phyloP scores from a whole-genome alignment of 2,888 invertebrate species.

The Pheosia gnoma region DNA sequence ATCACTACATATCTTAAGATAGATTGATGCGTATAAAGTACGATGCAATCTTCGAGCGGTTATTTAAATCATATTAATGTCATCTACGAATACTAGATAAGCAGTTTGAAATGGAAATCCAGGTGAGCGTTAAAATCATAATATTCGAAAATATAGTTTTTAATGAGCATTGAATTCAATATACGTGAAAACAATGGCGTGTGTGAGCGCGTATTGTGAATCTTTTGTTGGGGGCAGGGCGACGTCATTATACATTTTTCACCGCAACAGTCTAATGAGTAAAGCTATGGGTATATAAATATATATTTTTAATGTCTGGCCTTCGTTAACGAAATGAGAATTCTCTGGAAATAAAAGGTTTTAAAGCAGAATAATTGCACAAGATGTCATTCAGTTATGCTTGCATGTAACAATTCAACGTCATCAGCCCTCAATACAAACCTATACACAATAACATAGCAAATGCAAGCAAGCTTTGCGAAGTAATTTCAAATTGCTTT shows the following conservation, averaged over 20 bases:
- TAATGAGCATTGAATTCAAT: constrained; percentile 79
- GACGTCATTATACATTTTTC: constrained; percentile 70
- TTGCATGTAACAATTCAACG: too few species aligned
- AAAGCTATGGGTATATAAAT: constrained; percentile 39
- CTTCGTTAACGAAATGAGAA: constrained; percentile 3
- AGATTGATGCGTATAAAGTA: background rate
- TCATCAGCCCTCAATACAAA: too few species aligned
- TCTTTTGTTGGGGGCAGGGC: constrained; percentile 63
- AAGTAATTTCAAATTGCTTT: too few species aligned
- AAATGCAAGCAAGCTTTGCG: too few species aligned
- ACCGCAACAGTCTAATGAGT: constrained; percentile 73
- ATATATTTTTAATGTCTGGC: constrained; percentile 25
- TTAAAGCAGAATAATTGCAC: too few species aligned
- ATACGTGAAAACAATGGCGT: constrained; percentile 73
- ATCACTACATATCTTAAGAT: too few species aligned
- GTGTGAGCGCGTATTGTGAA: constrained; percentile 69
- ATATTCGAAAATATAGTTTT: constrained; percentile 54
- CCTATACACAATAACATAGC: too few species aligned
- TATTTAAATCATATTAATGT: constrained; percentile 21
- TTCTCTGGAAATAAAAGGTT: background rate
- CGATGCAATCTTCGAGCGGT: background rate
- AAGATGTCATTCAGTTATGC: too few species aligned
- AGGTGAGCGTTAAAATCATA: constrained; percentile 32
- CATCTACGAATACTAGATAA: constrained; percentile 3
- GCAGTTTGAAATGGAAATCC: constrained; percentile 22